Evolutionary conservation across 2,888 invertebrate genomes (phyloP).

Genomic region (Heliconius cydno): DNA sequence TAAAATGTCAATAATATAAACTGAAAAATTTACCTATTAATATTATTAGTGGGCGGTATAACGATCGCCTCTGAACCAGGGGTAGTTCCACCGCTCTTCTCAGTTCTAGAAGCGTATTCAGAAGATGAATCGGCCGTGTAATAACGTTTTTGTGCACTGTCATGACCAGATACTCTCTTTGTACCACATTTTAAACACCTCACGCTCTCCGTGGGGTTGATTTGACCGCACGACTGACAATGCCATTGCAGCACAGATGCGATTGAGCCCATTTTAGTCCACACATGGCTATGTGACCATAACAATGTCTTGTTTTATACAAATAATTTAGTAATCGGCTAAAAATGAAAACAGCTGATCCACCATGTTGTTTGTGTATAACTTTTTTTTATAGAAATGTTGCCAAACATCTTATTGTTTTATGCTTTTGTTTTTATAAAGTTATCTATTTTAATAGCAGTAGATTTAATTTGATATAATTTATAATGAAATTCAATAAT

Average conservation of each 20-base stretch:
- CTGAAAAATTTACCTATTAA: slow-evolving; percentile 72
- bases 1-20: slow-evolving; percentile 56
- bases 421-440: slow-evolving; percentile 2
- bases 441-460: neutral
- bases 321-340: slow-evolving; percentile 69
- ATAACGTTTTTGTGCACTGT: slow-evolving; percentile 75
- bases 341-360: slow-evolving; percentile 85
- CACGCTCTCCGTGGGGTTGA: slow-evolving; percentile 93
- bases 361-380: slow-evolving; percentile 85
- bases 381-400: slow-evolving; percentile 59
- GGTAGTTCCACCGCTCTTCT: slow-evolving; percentile 76
- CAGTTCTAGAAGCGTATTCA: slow-evolving; percentile 71
- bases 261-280: slow-evolving; percentile 93
- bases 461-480: neutral
- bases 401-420: slow-evolving; percentile 35
- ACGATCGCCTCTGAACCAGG: slow-evolving; percentile 75
- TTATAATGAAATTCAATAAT: neutral
- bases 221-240: slow-evolving; percentile 93
- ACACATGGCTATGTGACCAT: slow-evolving; percentile 83
- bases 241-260: slow-evolving; percentile 97
- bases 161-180: slow-evolving; percentile 84
- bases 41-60: slow-evolving; percentile 72
- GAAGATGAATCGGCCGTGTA: slow-evolving; percentile 72
- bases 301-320: slow-evolving; percentile 74
- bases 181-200: slow-evolving; percentile 93